These are phyloP conservation scores for Catharus fuscescens DNA, from an alignment of 2,113 vertebrate genomes.

Conservation along the genomic window DNA sequence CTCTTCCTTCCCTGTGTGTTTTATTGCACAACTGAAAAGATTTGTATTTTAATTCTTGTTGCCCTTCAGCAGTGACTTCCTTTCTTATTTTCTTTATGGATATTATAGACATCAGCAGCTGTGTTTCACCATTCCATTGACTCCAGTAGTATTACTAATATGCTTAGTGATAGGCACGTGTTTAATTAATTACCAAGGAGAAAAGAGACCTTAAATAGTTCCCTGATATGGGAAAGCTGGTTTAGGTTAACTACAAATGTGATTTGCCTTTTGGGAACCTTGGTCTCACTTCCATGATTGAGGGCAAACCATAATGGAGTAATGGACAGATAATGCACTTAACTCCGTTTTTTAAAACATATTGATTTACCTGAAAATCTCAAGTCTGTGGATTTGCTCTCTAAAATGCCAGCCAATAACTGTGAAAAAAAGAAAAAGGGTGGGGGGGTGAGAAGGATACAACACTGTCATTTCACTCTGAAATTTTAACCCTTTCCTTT, in stretches of 20 bases:
- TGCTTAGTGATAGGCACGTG: neutral
- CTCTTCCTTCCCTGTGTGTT: neutral
- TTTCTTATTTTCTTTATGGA: neutral
- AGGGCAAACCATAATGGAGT: constrained; percentile 29
- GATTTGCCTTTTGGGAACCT: constrained; percentile 33
- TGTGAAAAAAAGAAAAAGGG: neutral
- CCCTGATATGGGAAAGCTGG: neutral
- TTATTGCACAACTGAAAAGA: neutral
- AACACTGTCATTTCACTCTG: neutral
- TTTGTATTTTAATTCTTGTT: neutral
- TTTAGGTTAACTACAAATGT: constrained; percentile 2
- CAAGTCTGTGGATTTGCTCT: neutral
- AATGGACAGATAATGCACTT: constrained; percentile 51
- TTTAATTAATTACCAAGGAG: constrained; percentile 54
- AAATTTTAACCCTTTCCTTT: constrained; percentile 2
- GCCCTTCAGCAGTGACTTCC: neutral
- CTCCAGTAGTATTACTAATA: neutral
- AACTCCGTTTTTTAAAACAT: constrained; percentile 43
- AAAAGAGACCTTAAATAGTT: constrained; percentile 35
- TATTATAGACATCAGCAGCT: neutral
- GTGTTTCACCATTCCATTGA: neutral
- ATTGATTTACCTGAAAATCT: constrained; percentile 59
- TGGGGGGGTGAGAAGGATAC: too few relatives aligned
- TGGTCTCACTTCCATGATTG: constrained; percentile 8
- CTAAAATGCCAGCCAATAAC: neutral